Evolutionary conservation across 2,797 vertebrate species (phyloP), one percentile per base, ranked within the genome.

Genomic region (Hybognathus amarus): DNA sequence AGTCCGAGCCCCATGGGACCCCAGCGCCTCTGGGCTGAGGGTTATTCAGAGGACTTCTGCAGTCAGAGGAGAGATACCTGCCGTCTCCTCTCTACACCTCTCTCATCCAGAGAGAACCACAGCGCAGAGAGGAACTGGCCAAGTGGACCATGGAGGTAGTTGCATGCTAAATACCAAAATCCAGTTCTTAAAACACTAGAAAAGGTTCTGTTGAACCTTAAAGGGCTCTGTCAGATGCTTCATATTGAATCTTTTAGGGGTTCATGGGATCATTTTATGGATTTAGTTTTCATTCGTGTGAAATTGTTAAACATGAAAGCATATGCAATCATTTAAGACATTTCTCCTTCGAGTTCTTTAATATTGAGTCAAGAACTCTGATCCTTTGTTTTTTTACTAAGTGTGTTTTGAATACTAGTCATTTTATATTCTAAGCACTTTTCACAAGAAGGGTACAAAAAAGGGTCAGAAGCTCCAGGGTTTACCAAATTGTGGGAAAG

Each of bases 81-180:
- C 95, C 95, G 45, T 94, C 93, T 13, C 33, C 87, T 56, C 92
- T 95, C 64, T 96, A 96, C 88, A 47, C 94, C 80, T 71, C 90
- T 11, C 93, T 95, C 38, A 87, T 94, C 84, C 95, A 95, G 90
- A 86, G 91, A 85, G 92, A 94, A 4, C 95, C 95, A 0, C 85
- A 91, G 84, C 91, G 86, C 61, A 89, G 95, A 80, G 94, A 95
- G 83, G 91, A 94, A 87, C 91, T 95, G 6, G 81, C 91, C 89
- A 94, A 94, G 73, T 95, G 94, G 94, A 93, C 90, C 70, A 88
- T 96, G 87, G 93, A 95, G 94, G 95, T 96, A 91, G 27, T 11
- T 42, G 30, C 17, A 54, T 15, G 76, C n/a, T 12, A 47, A 64
- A 27, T 42, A 20, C n/a, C 40, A 47, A 70, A 71, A 50, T 71